Percentiles rank a stretch among this genome's conserved stretches.
These are phyloP conservation scores for Atethmia centrago DNA, from an alignment of 2,888 invertebrate species.

Conservation along the genomic window DNA sequence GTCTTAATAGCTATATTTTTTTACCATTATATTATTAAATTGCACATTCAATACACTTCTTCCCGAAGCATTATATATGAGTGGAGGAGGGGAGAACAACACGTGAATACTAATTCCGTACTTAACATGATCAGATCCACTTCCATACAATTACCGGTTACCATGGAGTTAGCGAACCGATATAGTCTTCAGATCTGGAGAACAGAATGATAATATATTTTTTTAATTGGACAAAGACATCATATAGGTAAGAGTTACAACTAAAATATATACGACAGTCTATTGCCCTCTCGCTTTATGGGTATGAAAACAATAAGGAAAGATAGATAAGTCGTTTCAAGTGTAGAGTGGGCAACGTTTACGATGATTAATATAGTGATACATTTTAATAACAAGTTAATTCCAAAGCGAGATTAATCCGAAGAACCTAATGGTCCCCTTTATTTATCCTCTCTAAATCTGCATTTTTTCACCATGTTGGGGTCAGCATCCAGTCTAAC, in stretches of 20 bases:
- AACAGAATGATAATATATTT: too few species aligned
- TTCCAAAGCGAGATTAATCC: neutral
- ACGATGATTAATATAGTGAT: neutral
- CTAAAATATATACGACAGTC: neutral
- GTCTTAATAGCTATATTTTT: neutral
- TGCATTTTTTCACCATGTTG: too few species aligned
- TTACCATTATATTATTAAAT: conserved; percentile 4
- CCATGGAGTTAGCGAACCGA: too few species aligned
- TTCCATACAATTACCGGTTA: neutral
- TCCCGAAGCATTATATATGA: neutral
- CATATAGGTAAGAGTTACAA: neutral
- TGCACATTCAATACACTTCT: neutral
- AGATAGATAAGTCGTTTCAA: neutral
- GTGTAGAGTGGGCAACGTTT: neutral
- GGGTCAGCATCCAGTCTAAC: too few species aligned
- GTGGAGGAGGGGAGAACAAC: neutral
- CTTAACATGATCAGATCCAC: conserved; percentile 12
- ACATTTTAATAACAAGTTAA: neutral
- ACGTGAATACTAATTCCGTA: conserved; percentile 28
- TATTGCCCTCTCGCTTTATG: neutral
- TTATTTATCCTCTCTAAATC: too few species aligned
- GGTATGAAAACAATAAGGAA: neutral
- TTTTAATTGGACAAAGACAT: too few species aligned
- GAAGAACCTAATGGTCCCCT: neutral
- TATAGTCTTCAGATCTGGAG: too few species aligned